Evolutionary conservation across 37 sponge, comb jelly and placozoan species (phyloP).

Genomic region (Aphrocallistes beatrix): DNA sequence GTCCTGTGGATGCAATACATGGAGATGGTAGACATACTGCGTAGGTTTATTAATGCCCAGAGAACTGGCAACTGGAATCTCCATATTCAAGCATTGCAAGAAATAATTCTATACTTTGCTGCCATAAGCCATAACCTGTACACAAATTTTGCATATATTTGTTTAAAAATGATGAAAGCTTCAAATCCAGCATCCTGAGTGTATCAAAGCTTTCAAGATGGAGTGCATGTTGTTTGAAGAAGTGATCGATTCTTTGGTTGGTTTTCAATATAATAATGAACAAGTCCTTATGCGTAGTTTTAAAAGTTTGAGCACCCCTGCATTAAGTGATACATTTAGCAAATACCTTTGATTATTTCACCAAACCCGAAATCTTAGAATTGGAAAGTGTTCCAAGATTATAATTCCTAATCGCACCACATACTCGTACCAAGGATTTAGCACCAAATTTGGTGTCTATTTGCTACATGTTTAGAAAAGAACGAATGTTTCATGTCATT

Average conservation of each 20-base stretch:
- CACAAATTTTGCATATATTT: constrained; percentile 30
- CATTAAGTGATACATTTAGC: too few species aligned
- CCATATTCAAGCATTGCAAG: constrained; percentile 24
- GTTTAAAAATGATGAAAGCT: constrained; percentile 28
- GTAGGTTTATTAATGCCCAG: constrained; percentile 27
- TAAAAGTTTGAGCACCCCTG: too few species aligned
- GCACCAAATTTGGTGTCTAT: too few species aligned
- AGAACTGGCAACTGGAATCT: constrained; percentile 32
- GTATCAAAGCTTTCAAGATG: constrained; percentile 21
- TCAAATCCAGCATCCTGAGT: constrained; percentile 22
- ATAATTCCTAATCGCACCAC: too few species aligned
- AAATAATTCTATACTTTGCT: constrained; percentile 33
- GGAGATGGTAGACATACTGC: constrained; percentile 30
- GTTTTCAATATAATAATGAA: constrained; percentile 31
- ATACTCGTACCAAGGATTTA: too few species aligned
- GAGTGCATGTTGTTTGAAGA: constrained; percentile 12
- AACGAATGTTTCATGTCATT: too few species aligned
- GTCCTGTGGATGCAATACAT: constrained; percentile 29
- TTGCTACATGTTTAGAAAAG: too few species aligned
- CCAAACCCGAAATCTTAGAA: too few species aligned
- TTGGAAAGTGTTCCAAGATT: too few species aligned
- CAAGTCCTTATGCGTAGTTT: constrained; percentile 38
- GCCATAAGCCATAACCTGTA: constrained; percentile 27
- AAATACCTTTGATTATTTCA: too few species aligned
- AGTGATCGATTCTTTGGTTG: constrained; percentile 26